Percentiles rank a stretch among this genome's conserved stretches.
Evolutionary conservation across 2,797 vertebrate species (phyloP).

Genomic region (Okamejei kenojei): DNA sequence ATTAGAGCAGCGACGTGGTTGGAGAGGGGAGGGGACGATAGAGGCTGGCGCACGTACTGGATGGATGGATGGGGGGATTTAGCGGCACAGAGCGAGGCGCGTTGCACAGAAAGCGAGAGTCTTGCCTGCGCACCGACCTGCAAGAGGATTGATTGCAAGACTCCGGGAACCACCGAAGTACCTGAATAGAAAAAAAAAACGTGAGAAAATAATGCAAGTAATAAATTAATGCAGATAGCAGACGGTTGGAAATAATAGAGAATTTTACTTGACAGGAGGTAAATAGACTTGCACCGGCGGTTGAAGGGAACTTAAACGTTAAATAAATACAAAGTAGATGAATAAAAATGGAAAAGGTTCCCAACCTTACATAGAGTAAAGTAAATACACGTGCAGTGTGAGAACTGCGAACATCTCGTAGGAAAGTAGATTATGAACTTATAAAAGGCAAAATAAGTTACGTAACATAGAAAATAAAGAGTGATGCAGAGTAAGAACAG

Average conservation of each 20-base stretch:
- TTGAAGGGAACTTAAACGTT: neutral
- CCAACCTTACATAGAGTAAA: neutral
- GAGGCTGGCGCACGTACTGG: neutral
- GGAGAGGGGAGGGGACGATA: slow-evolving; percentile 33
- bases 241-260: neutral
- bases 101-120: neutral
- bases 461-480: neutral
- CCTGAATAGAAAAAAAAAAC: neutral
- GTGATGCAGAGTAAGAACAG: neutral
- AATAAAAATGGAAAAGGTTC: neutral
- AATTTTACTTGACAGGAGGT: neutral
- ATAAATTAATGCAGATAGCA: too few relatives aligned
- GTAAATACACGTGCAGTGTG: neutral
- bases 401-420: neutral
- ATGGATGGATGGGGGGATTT: neutral
- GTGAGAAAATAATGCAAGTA: neutral
- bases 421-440: neutral
- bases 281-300: neutral
- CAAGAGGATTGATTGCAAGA: neutral
- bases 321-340: neutral
- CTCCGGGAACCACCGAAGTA: too few relatives aligned
- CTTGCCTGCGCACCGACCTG: neutral
- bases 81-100: neutral
- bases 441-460: neutral
- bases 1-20: slow-evolving; percentile 1